Conservation (phyloP, 2,797 vertebrate genomes). For the Microhierax caerulescens region DNA sequence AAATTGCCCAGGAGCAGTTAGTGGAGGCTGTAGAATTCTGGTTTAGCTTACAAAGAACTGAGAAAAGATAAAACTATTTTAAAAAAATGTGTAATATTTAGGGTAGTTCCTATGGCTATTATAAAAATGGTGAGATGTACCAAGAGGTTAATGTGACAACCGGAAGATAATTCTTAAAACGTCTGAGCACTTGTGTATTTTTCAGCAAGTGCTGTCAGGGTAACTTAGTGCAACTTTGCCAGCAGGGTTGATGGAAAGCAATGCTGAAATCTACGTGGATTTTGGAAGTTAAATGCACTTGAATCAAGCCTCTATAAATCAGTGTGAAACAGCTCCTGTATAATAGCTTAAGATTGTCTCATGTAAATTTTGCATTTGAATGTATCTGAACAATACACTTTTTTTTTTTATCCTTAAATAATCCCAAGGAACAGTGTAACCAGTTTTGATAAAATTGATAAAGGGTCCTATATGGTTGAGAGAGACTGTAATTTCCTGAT, state of each 20-base stretch:
- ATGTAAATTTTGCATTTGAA: conserved; percentile 58
- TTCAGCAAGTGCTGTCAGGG: background rate
- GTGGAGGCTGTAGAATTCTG: background rate
- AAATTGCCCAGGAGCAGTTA: background rate
- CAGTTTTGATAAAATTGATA: conserved; percentile 44
- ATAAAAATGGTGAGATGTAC: background rate
- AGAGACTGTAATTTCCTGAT: conserved; percentile 53
- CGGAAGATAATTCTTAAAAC: background rate
- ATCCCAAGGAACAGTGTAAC: conserved; percentile 69
- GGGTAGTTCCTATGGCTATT: background rate
- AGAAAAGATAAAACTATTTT: background rate
- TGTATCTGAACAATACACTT: conserved; percentile 48
- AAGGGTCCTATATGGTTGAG: conserved; percentile 47
- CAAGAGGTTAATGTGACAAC: background rate
- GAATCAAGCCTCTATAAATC: background rate
- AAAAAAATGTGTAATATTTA: rapidly evolving
- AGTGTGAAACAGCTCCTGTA: background rate
- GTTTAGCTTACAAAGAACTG: background rate
- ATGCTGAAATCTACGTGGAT: background rate
- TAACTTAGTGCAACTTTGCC: background rate
- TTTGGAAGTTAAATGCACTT: background rate
- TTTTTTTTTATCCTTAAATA: conserved; percentile 73
- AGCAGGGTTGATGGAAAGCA: background rate
- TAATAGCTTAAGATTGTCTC: conserved; percentile 6
- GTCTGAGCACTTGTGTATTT: background rate